Percentiles rank a stretch among this genome's conserved stretches.
These are phyloP conservation scores for Goniozus legneri DNA, from an alignment of 1,140 invertebrate genomes.

Conservation along the genomic window DNA sequence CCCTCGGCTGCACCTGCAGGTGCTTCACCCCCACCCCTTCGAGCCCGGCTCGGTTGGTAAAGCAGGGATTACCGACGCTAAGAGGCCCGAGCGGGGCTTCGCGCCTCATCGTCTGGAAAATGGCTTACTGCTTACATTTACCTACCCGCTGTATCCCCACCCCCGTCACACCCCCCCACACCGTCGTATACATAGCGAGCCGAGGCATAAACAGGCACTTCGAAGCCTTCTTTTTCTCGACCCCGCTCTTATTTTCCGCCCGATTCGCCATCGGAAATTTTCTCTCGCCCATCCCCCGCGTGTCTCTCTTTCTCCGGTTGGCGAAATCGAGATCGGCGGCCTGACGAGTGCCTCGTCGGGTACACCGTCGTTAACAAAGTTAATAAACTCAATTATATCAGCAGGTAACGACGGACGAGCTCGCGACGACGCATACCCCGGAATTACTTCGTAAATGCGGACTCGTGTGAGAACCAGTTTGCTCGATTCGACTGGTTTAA, in stretches of 20 bases:
- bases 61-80: conserved; percentile 51
- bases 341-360: too few relatives aligned
- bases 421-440: too few relatives aligned
- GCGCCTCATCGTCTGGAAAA: conserved; percentile 57
- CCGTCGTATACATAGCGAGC: conserved; percentile 27
- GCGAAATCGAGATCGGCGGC: too few relatives aligned
- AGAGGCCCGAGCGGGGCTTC: conserved; percentile 50
- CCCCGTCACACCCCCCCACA: conserved; percentile 5
- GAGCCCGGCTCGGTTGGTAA: conserved; percentile 36
- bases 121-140: conserved; percentile 54
- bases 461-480: too few relatives aligned
- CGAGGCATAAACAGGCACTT: conserved; percentile 35
- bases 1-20: conserved; percentile 42
- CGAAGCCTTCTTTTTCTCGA: too few relatives aligned
- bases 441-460: too few relatives aligned
- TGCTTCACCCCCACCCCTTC: conserved; percentile 33
- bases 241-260: conserved; percentile 17
- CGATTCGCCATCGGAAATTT: conserved; percentile 17
- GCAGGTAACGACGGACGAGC: too few relatives aligned
- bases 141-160: conserved; percentile 19
- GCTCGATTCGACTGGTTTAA: too few relatives aligned
- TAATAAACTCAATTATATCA: too few relatives aligned
- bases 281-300: background rate
- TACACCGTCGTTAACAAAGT: too few relatives aligned
- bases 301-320: conserved; percentile 9